phyloP scores from a whole-genome alignment of 1,140 invertebrate species.

The Zophobas morio region DNA sequence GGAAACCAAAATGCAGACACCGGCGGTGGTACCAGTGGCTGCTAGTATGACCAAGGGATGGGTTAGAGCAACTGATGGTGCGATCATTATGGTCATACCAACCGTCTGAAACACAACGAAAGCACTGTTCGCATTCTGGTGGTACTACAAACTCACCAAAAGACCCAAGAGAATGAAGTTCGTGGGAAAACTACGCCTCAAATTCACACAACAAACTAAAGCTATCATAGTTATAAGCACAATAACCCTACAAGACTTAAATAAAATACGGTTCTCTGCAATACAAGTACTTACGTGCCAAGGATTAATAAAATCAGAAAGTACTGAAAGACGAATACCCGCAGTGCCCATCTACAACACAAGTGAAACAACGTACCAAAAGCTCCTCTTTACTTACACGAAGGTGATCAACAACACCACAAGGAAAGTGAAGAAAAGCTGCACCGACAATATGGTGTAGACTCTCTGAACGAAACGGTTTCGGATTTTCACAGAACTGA shows the following conservation, averaged over 20 bases:
- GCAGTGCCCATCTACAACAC: constrained; percentile 9
- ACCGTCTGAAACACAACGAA: constrained; percentile 50
- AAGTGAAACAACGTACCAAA: not conserved
- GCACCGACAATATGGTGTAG: constrained; percentile 53
- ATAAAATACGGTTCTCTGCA: constrained; percentile 25
- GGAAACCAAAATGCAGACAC: constrained; percentile 51
- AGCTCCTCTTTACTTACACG: constrained; percentile 5
- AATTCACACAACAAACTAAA: constrained; percentile 47
- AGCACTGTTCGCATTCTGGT: not conserved
- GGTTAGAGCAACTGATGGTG: not conserved
- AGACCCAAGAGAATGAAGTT: constrained; percentile 57
- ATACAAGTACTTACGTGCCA: not conserved
- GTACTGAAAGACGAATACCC: not conserved
- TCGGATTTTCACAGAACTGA: constrained; percentile 2
- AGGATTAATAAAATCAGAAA: not conserved
- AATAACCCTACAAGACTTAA: constrained; percentile 32
- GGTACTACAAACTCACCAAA: constrained; percentile 33
- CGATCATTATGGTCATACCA: constrained; percentile 52
- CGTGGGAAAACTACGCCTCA: constrained; percentile 54
- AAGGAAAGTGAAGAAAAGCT: constrained; percentile 51
- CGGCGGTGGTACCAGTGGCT: constrained; percentile 50
- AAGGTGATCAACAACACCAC: constrained; percentile 47
- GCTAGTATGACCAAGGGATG: constrained; percentile 25
- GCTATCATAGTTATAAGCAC: constrained; percentile 34
- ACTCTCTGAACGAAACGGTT: constrained; percentile 46